Evolutionary conservation across 2,888 invertebrate species (phyloP), one percentile per base, ranked within the genome.

Genomic region (Theodoxus fluviatilis): DNA sequence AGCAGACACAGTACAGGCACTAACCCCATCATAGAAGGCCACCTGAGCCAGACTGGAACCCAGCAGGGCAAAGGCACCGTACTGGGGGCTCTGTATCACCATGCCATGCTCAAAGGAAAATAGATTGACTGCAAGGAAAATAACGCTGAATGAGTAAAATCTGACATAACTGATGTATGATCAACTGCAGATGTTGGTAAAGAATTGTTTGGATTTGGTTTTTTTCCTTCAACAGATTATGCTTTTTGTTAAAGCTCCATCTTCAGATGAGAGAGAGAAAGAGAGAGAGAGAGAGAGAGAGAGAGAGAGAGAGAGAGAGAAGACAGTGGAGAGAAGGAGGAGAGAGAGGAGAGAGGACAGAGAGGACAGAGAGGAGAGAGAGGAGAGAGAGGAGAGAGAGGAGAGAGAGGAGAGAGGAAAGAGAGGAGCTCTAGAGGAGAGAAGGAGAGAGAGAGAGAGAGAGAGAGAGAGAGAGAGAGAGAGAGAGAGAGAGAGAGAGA

Each of bases 1-100:
- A n/a, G n/a, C n/a, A n/a, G n/a, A n/a, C n/a, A n/a, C n/a, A n/a
- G n/a, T n/a, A n/a, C n/a, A n/a, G 0, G 55, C 35, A 76, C 83
- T 73, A 76, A 85, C 85, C 74, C 82, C 84, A 78, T 84, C 84
- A 79, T 80, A 85, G 38, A 84, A 79, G 40, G 78, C 71, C 18
- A 83, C 68, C 22, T 77, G 73, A 28, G 74, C 75, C 52, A 84
- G 74, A 52, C 76, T 74, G 2, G 75, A 78, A 40, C 82, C 79
- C 74, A 74, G 78, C 38, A 85, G 74, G 35, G 78, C 70, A 40
- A 84, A 73, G 22, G 79, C 73, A 35, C 83, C 83, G 68, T 77
- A 76, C 55, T 80, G 75, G 25, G 68, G 73, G 68, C 78, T 79
- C 38, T 76, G 37, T n/a, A 82, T 73, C 6, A 82, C 72, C 31